Percentiles rank a stretch among this genome's conserved stretches.
Evolutionary conservation across 2,113 vertebrate species (phyloP).

Genomic region (Crocuta crocuta): DNA sequence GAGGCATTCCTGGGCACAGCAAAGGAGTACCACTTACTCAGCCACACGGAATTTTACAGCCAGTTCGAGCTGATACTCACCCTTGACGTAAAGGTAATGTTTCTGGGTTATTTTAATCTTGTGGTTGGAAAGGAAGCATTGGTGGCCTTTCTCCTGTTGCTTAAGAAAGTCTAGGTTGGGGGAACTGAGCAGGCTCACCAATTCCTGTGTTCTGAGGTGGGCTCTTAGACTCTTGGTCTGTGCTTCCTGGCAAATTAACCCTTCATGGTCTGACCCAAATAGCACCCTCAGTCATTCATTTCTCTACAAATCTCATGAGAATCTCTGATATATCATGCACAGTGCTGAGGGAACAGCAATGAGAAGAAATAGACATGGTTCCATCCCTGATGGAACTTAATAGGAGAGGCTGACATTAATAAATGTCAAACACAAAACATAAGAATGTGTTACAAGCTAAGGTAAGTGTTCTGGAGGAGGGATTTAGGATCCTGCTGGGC

Average conservation of each 20-base stretch:
- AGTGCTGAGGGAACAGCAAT: neutral
- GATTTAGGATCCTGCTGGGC: neutral
- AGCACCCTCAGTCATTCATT: neutral
- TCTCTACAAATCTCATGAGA: neutral
- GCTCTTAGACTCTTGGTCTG: neutral
- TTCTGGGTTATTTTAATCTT: neutral
- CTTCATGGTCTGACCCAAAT: neutral
- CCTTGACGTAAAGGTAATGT: slow-evolving; percentile 91
- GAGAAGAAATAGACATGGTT: neutral
- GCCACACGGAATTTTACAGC: slow-evolving; percentile 92
- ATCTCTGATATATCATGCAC: neutral
- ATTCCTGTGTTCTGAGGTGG: neutral
- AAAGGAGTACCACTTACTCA: slow-evolving; percentile 90
- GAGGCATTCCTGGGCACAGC: slow-evolving; percentile 91
- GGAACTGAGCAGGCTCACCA: neutral
- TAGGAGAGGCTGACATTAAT: neutral
- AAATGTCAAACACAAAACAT: neutral
- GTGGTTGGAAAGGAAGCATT: neutral
- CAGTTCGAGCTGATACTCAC: slow-evolving; percentile 94
- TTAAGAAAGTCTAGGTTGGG: neutral
- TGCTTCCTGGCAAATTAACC: neutral
- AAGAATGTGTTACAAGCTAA: neutral
- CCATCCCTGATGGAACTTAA: neutral
- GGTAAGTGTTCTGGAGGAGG: neutral
- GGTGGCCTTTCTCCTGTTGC: neutral